Conservation (phyloP, 2,113 vertebrate species). For the Ammodytes dubius region DNA sequence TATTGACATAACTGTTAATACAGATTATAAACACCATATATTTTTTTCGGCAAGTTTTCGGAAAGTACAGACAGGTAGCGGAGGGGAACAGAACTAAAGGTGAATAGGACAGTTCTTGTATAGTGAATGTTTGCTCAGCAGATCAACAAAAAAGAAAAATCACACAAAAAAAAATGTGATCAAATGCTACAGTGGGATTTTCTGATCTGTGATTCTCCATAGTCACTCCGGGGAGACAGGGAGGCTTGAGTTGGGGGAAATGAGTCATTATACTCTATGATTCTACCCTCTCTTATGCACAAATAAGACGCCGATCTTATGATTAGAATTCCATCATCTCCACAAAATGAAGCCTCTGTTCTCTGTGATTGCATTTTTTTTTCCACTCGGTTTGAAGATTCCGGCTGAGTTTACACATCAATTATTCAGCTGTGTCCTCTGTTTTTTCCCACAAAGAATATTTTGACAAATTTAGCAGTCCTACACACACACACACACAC, state of each 20-base stretch:
- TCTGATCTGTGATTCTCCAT: slow-evolving; percentile 39
- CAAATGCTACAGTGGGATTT: slow-evolving; percentile 40
- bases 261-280: slow-evolving; percentile 57
- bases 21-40: no score
- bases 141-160: neutral
- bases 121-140: slow-evolving; percentile 33
- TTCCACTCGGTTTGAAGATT: slow-evolving; percentile 6
- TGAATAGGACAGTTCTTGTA: slow-evolving; percentile 55
- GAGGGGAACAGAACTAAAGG: slow-evolving; percentile 44
- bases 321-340: slow-evolving; percentile 57
- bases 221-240: neutral
- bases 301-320: slow-evolving; percentile 48
- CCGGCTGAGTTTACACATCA: slow-evolving; percentile 51
- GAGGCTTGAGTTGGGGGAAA: slow-evolving; percentile 14
- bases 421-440: slow-evolving; percentile 69
- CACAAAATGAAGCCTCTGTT: slow-evolving; percentile 54
- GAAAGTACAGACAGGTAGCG: neutral
- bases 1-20: no score
- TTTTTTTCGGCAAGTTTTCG: no score
- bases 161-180: slow-evolving; percentile 10
- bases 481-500: neutral
- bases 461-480: slow-evolving; percentile 39
- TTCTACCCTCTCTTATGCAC: slow-evolving; percentile 13
- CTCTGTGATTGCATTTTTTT: slow-evolving; percentile 30
- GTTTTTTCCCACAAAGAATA: slow-evolving; percentile 28